Evolutionary conservation across 2,113 vertebrate genomes (phyloP), one percentile per base, ranked within the genome.

Genomic region (Oncorhynchus gorbuscha): DNA sequence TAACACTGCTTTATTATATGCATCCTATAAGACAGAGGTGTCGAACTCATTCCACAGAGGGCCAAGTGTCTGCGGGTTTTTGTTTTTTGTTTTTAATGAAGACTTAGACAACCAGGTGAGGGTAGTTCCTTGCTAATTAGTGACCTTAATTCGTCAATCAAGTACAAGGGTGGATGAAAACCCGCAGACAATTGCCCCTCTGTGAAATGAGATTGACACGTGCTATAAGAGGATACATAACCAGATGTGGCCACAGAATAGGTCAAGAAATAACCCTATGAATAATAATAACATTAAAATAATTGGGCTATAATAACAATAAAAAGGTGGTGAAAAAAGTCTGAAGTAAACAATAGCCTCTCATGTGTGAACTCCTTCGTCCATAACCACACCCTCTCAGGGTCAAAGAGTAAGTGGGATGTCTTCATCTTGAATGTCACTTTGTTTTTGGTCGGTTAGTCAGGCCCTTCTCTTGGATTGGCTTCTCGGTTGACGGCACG

Each of bases 371-470:
- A 91, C 81, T 79, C 74, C 76, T 89, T 87, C 89, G 90, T 91
- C 84, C 82, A 85, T 84, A 78, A 85, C 87, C 81, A 81, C 76
- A 80, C 80, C 77, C 77, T 86, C 61, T 85, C 85, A 84, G 90
- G 89, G 91, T 91, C 90, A 90, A 81, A 89, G 83, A 89, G 87
- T 86, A 83, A 80, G 84, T 89, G 85, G 85, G 91, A 87, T 90
- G 90, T 93, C 92, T 93, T 93, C 89, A 92, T 93, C 89, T 88
- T 93, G 91, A 91, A 92, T 93, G 92, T 93, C 91, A 94, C 89
- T 93, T 93, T 93, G 90, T 90, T 89, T 94, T 93, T 92, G 91
- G 80, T 94, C 88, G 91, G 91, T 92, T 93, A 91, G 90, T 90
- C 89, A 90, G 88, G 85, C 85, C 80, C 86, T 91, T 93, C 92